Evolutionary conservation across 1,140 invertebrate species (phyloP).

Genomic region (Drosophila orena): DNA sequence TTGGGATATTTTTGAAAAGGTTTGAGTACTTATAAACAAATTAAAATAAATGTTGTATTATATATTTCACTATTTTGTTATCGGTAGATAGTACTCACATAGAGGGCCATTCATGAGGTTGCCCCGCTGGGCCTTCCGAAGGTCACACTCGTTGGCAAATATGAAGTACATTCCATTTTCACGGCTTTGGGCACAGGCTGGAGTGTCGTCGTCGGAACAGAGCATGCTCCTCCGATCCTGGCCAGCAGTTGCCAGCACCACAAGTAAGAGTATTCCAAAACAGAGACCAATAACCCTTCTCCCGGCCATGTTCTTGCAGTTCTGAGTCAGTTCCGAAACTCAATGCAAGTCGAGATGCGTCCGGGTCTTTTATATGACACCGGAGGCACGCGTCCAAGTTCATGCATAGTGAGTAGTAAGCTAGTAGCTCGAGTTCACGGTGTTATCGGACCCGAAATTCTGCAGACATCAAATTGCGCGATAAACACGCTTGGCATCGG

Average conservation of each 20-base stretch:
- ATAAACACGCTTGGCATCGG: conserved; percentile 54
- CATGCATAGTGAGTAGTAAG: not conserved
- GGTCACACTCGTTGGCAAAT: conserved; percentile 70
- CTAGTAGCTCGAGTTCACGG: not conserved
- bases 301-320: conserved; percentile 38
- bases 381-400: conserved; percentile 18
- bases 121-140: conserved; percentile 59
- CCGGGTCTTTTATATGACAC: conserved; percentile 57
- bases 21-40: too few relatives aligned
- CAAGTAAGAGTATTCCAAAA: conserved; percentile 11
- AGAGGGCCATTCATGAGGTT: conserved; percentile 56
- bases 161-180: conserved; percentile 54
- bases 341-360: conserved; percentile 54
- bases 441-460: conserved; percentile 45
- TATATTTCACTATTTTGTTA: too few relatives aligned
- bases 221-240: conserved; percentile 29
- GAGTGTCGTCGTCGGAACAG: conserved; percentile 61
- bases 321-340: conserved; percentile 45
- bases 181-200: conserved; percentile 49
- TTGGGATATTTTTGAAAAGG: not conserved
- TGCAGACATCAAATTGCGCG: conserved; percentile 43
- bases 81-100: conserved; percentile 38
- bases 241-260: not conserved
- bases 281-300: conserved; percentile 7
- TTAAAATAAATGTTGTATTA: too few relatives aligned